Evolutionary conservation across 2,797 vertebrate genomes (phyloP), one percentile per base, ranked within the genome.

Genomic region (Apogon hyalosoma): DNA sequence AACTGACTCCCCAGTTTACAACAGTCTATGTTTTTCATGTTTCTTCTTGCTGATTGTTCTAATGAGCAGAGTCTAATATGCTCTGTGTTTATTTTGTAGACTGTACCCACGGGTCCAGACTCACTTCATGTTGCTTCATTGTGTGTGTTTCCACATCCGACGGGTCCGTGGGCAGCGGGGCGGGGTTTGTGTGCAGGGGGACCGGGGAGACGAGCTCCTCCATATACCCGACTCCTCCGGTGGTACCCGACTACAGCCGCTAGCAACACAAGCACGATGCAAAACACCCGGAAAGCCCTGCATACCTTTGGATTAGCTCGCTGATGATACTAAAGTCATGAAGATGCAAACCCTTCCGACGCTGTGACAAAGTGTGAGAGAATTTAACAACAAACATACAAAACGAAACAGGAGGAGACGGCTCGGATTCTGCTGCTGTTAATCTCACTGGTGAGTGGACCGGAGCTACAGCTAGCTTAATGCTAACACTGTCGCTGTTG

Each of bases 371-470:
- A 11, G 18, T 8, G 5, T 5, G 15, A 42, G 13, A 61, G 18
- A 59, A 49, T 7, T 59, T 1, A 56, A 33, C 10, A 36, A 18
- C 10, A 12, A 6, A 57, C 24, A 55, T 6, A 11, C 12, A 3
- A 28, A 1, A 39, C 46, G 47, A 53, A 56, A 47, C 0, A 62
- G 5, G 28, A 16, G 1, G 31, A 60, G 40, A 16, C 49, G 9
- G 28, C 6, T 46, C 16, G n/a, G 39, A 60, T 59, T 28, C 38
- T 40, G 38, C 52, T 15, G 56, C 43, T 41, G 46, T 47, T 41
- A 48, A 13, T 48, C 21, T 46, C 43, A 6, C 33, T 56, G 80
- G 87, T 87, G 24, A 81, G 85, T 74, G 54, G n/a, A 48, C 39
- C 15, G 9, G 1, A n/a, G 38, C 48, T 66, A 72, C 1, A n/a